These are phyloP conservation scores for Phenacoccus solenopsis DNA, from an alignment of 1,140 invertebrate species.

Conservation along the genomic window DNA sequence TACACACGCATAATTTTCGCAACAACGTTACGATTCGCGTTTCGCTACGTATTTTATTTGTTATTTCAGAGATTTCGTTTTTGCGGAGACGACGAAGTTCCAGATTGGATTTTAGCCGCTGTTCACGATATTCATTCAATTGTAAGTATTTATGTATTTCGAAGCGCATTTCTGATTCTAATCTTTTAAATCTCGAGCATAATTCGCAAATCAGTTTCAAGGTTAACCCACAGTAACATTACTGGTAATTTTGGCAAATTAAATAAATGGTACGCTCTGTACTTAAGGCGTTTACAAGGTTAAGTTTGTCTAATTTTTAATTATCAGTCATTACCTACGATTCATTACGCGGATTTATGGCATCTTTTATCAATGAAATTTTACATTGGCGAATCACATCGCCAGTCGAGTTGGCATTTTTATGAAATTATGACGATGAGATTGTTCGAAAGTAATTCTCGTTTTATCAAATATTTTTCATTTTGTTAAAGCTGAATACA, in stretches of 20 bases:
- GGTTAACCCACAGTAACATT: not conserved
- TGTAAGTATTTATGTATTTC: too few relatives aligned
- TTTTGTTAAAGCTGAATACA: too few relatives aligned
- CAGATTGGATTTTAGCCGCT: constrained; percentile 1
- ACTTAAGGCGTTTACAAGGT: not conserved
- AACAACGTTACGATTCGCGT: not conserved
- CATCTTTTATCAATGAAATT: too few relatives aligned
- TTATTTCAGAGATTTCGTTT: not conserved
- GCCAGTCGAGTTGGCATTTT: too few relatives aligned
- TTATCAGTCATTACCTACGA: not conserved
- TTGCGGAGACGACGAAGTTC: constrained; percentile 4
- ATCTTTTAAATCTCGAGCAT: too few relatives aligned
- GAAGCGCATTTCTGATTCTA: too few relatives aligned
- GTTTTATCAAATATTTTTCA: too few relatives aligned
- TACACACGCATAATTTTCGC: not conserved
- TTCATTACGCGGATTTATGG: not conserved
- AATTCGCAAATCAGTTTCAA: too few relatives aligned
- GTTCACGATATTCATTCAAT: not conserved
- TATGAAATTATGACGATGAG: too few relatives aligned
- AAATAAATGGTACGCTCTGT: not conserved
- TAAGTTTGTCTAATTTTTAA: not conserved
- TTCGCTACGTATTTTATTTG: not conserved
- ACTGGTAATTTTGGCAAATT: not conserved
- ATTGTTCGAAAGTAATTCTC: too few relatives aligned
- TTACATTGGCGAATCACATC: too few relatives aligned